These are phyloP conservation scores for Microplitis deprimator DNA, from an alignment of 2,888 invertebrate genomes.

Conservation along the genomic window DNA sequence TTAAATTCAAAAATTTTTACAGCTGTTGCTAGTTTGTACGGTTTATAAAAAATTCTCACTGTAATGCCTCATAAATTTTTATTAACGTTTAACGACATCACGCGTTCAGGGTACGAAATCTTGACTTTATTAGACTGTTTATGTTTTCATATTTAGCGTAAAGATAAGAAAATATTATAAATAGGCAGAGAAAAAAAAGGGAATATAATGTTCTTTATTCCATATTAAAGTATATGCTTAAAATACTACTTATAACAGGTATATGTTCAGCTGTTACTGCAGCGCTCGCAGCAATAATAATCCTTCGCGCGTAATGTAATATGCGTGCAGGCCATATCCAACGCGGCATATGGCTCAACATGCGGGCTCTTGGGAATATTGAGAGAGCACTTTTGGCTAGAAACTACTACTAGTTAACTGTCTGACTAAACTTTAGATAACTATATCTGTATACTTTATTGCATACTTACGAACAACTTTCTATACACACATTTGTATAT, in stretches of 20 bases:
- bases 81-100: too few species aligned
- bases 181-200: neutral
- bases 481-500: neutral
- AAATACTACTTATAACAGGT: neutral
- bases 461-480: neutral
- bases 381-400: slow-evolving; percentile 31
- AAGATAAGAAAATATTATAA: neutral
- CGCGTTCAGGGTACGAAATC: neutral
- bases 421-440: slow-evolving; percentile 32
- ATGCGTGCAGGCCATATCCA: slow-evolving; percentile 39
- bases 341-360: slow-evolving; percentile 48
- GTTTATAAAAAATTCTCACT: too few species aligned
- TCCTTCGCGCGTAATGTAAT: slow-evolving; percentile 33
- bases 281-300: slow-evolving; percentile 22
- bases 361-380: slow-evolving; percentile 40
- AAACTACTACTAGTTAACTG: slow-evolving; percentile 38
- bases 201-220: neutral
- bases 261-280: slow-evolving; percentile 18
- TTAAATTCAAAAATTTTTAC: too few species aligned
- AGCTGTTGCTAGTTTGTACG: too few species aligned
- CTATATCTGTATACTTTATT: slow-evolving; percentile 7
- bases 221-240: slow-evolving; percentile 12
- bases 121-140: neutral
- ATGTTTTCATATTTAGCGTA: neutral
- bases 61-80: too few species aligned